Percentiles rank a stretch among this genome's conserved stretches.
phyloP scores from a whole-genome alignment of 2,113 vertebrate genomes.

The Scytalopus superciliaris region DNA sequence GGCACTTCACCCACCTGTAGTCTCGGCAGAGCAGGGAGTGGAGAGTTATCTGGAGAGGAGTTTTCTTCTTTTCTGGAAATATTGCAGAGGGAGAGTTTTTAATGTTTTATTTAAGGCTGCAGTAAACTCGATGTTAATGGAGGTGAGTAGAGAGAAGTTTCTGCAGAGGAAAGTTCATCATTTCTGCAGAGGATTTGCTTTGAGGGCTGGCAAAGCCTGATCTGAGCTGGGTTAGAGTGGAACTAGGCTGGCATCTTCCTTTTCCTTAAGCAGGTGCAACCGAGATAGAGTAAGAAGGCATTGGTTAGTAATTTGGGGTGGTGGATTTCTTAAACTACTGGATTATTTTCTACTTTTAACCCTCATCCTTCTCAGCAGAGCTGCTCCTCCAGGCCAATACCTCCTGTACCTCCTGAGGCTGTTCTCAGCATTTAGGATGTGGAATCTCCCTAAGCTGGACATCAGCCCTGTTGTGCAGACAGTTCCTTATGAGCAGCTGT shows the following conservation, averaged over 20 bases:
- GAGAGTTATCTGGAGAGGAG: neutral
- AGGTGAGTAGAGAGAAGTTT: neutral
- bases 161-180: neutral
- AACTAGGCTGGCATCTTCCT: neutral
- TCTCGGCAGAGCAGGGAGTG: neutral
- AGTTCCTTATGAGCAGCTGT: neutral
- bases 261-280: neutral
- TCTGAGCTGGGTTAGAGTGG: neutral
- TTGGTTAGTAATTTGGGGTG: neutral
- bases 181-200: neutral
- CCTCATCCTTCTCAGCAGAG: neutral
- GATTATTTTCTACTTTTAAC: neutral
- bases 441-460: neutral
- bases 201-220: neutral
- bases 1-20: neutral
- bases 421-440: neutral
- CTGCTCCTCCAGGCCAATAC: neutral
- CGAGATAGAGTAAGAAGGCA: neutral
- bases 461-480: neutral
- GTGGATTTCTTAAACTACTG: neutral
- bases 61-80: too few species aligned
- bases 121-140: neutral
- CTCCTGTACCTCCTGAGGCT: neutral
- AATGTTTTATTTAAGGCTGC: neutral
- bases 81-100: neutral